Evolutionary conservation across 2,797 vertebrate species (phyloP).

Genomic region (Brachymystax lenok): DNA sequence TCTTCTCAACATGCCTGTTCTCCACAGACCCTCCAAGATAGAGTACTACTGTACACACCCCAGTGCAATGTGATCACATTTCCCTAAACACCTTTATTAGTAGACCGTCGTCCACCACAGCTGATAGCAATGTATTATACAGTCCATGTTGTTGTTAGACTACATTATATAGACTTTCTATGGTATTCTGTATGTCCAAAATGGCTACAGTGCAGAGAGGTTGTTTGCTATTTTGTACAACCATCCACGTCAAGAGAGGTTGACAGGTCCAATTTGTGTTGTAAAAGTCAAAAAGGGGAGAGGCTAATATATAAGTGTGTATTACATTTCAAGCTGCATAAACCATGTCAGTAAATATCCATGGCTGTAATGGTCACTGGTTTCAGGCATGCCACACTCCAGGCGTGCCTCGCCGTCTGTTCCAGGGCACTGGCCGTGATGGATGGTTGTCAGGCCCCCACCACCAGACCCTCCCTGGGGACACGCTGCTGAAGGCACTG

Average conservation of each 20-base stretch:
- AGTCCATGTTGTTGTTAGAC: not conserved
- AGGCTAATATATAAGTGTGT: conserved; percentile 69
- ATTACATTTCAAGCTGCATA: conserved; percentile 67
- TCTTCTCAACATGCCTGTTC: not conserved
- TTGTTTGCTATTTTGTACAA: conserved; percentile 32
- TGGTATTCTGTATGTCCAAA: not conserved
- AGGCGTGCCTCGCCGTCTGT: conserved; percentile 34
- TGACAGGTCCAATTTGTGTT: conserved; percentile 42
- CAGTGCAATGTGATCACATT: conserved; percentile 24
- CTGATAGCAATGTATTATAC: conserved; percentile 57
- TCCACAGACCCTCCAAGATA: conserved; percentile 1
- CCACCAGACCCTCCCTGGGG: conserved; percentile 1
- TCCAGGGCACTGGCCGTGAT: conserved; percentile 46
- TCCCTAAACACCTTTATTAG: conserved; percentile 13
- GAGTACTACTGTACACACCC: not conserved
- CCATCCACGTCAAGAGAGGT: conserved; percentile 33
- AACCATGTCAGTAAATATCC: conserved; percentile 47
- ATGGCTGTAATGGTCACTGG: conserved; percentile 41
- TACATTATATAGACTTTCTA: too few relatives aligned
- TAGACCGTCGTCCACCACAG: conserved; percentile 54
- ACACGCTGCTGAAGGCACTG: not conserved
- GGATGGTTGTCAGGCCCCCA: conserved; percentile 48
- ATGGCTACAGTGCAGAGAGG: not conserved
- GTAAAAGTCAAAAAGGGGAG: conserved; percentile 51
- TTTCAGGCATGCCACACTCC: conserved; percentile 34